Evolutionary conservation across 2,797 vertebrate genomes (phyloP).

Genomic region (Microctenopoma steveboyesi): DNA sequence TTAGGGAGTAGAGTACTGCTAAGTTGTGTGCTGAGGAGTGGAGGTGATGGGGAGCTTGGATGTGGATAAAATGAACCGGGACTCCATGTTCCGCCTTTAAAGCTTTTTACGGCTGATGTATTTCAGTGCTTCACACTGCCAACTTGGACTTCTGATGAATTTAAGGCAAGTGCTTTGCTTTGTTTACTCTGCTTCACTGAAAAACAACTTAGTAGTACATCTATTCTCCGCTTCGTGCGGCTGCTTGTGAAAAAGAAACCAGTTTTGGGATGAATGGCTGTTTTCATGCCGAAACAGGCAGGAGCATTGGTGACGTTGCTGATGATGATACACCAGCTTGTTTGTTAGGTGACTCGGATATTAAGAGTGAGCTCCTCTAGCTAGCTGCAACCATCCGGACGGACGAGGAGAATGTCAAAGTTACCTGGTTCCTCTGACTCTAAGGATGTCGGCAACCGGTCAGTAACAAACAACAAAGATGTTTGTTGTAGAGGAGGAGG

Average conservation of each 20-base stretch:
- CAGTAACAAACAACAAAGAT: slow-evolving; percentile 39
- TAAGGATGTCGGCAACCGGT: slow-evolving; percentile 40
- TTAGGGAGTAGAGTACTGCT: slow-evolving; percentile 40
- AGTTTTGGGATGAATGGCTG: slow-evolving; percentile 46
- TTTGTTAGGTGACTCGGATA: slow-evolving; percentile 38
- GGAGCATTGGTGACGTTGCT: slow-evolving; percentile 38
- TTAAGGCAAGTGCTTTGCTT: slow-evolving; percentile 54
- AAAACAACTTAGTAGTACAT: slow-evolving; percentile 42
- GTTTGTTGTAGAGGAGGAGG: slow-evolving; percentile 4
- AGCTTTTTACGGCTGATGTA: slow-evolving; percentile 6
- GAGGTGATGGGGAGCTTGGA: slow-evolving; percentile 34
- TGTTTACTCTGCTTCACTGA: not conserved
- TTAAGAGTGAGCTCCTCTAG: slow-evolving; percentile 37
- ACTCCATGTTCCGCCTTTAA: slow-evolving; percentile 29
- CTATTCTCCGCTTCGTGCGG: slow-evolving; percentile 15
- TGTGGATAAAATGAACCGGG: slow-evolving; percentile 29
- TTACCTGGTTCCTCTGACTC: slow-evolving; percentile 44
- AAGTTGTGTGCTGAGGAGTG: slow-evolving; percentile 40
- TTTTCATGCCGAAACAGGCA: slow-evolving; percentile 34
- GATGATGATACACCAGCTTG: slow-evolving; percentile 37
- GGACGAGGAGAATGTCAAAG: slow-evolving; percentile 55
- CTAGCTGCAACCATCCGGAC: slow-evolving; percentile 31
- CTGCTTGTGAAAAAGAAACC: slow-evolving; percentile 18
- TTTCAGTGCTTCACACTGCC: slow-evolving; percentile 40
- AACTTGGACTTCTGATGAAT: slow-evolving; percentile 59